Percentiles rank a stretch among this genome's conserved stretches.
Evolutionary conservation across 2,113 vertebrate species (phyloP).

Genomic region (Pyrgilauda ruficollis): DNA sequence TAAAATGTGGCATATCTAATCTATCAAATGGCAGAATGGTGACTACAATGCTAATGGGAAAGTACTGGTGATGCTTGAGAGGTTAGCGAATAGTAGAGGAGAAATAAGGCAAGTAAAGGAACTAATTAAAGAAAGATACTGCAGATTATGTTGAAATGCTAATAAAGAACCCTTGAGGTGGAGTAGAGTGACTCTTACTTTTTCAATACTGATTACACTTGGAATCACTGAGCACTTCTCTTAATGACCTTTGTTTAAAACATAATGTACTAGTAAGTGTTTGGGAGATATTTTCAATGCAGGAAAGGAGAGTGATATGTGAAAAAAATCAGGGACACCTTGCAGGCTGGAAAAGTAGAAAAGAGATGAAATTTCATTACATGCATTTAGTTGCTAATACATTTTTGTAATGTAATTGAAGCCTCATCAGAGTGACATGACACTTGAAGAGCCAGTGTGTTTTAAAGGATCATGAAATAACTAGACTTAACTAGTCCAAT

Average conservation of each 20-base stretch:
- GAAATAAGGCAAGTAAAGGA: neutral
- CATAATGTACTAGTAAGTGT: neutral
- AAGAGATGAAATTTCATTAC: neutral
- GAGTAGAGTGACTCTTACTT: neutral
- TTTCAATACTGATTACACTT: neutral
- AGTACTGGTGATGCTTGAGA: neutral
- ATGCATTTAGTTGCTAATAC: neutral
- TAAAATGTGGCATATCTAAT: neutral
- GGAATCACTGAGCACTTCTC: neutral
- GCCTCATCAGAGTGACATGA: neutral
- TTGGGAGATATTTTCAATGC: neutral
- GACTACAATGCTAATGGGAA: neutral
- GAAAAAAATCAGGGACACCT: neutral
- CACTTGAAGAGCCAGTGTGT: neutral
- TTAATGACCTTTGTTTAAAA: neutral
- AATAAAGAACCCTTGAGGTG: neutral
- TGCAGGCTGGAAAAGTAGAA: neutral
- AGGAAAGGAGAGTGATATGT: neutral
- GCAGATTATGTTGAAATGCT: neutral
- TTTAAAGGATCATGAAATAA: neutral
- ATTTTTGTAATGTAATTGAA: neutral
- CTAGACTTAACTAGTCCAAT: neutral
- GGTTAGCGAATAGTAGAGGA: neutral
- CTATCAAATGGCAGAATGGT: neutral
- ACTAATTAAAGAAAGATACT: neutral